phyloP scores from a whole-genome alignment of 2,797 vertebrate species.

The Hippoglossus hippoglossus region DNA sequence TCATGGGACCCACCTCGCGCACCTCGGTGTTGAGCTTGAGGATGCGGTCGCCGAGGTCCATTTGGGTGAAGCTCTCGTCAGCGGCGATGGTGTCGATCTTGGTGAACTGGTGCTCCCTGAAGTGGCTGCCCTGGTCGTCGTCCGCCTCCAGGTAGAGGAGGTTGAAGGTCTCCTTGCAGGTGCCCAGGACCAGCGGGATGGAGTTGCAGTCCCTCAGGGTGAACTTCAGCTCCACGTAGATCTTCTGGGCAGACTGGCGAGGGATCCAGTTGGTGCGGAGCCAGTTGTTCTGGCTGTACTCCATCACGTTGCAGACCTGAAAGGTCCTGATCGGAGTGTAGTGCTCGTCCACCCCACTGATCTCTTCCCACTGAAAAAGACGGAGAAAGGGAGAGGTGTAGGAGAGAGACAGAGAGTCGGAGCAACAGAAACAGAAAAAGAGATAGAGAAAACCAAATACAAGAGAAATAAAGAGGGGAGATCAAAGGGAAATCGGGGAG shows the following conservation, averaged over 20 bases:
- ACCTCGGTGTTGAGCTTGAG: constrained; percentile 98
- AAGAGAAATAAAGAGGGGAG: constrained; percentile 26
- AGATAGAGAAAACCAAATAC: constrained; percentile 30
- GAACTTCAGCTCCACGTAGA: constrained; percentile 98
- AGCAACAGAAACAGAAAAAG: constrained; percentile 20
- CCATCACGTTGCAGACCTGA: constrained; percentile 99
- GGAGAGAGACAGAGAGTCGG: constrained; percentile 43
- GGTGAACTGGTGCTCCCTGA: constrained; percentile 93
- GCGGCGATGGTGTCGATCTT: constrained; percentile 99
- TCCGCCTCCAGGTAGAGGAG: constrained; percentile 96
- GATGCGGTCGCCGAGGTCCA: constrained; percentile 97
- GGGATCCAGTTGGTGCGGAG: constrained; percentile 98
- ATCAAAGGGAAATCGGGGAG: constrained; percentile 16
- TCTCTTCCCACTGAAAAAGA: constrained; percentile 95
- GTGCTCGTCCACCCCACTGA: constrained; percentile 97
- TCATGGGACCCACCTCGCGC: constrained; percentile 95
- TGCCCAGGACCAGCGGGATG: constrained; percentile 95
- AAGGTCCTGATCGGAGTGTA: constrained; percentile 98
- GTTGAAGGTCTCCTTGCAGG: constrained; percentile 99
- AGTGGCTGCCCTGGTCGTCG: constrained; percentile 93
- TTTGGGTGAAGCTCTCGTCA: constrained; percentile 98
- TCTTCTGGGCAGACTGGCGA: constrained; percentile 95
- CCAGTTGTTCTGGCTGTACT: constrained; percentile 99
- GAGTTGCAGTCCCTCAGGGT: constrained; percentile 98
- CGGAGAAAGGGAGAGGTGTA: constrained; percentile 46